These are phyloP conservation scores for Phrynocephalus versicolor DNA, from an alignment of 2,113 vertebrate species.

Conservation along the genomic window DNA sequence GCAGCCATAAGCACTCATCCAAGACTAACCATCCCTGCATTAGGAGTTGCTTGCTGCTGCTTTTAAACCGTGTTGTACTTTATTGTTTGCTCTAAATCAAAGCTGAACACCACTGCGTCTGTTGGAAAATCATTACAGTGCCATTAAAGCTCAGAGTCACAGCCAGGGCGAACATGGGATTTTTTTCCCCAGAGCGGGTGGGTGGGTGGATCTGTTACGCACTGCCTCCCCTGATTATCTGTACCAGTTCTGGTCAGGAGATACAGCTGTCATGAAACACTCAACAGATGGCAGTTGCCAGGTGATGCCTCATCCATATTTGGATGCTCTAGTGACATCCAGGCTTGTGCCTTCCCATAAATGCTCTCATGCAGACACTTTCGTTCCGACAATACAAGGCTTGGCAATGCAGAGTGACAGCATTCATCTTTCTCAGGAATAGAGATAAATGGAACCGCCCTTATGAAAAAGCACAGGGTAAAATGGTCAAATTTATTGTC, in stretches of 20 bases:
- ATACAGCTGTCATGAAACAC: constrained; percentile 80
- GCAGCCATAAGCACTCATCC: constrained; percentile 66
- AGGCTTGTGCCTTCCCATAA: constrained; percentile 68
- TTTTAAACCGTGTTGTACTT: constrained; percentile 71
- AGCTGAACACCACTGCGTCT: constrained; percentile 67
- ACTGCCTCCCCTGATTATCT: constrained; percentile 66
- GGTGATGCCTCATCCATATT: constrained; percentile 70
- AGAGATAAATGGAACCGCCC: constrained; percentile 70
- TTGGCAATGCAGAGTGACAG: constrained; percentile 64
- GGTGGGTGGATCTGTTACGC: constrained; percentile 47
- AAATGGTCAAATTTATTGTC: constrained; percentile 68
- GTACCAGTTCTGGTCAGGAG: constrained; percentile 67
- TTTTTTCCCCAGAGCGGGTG: constrained; percentile 28
- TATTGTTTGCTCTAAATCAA: constrained; percentile 76
- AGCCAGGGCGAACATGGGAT: constrained; percentile 58
- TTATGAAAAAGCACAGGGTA: constrained; percentile 67
- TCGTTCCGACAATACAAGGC: constrained; percentile 59
- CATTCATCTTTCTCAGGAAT: constrained; percentile 68
- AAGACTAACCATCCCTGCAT: constrained; percentile 68
- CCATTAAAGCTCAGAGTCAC: constrained; percentile 76
- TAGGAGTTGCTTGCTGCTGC: constrained; percentile 69
- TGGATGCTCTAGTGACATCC: constrained; percentile 68
- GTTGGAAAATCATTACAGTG: constrained; percentile 78
- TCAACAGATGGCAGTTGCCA: constrained; percentile 75
- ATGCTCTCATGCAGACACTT: constrained; percentile 67